These are phyloP conservation scores for Calliphora vomitoria DNA, from an alignment of 2,888 invertebrate genomes.

Conservation along the genomic window DNA sequence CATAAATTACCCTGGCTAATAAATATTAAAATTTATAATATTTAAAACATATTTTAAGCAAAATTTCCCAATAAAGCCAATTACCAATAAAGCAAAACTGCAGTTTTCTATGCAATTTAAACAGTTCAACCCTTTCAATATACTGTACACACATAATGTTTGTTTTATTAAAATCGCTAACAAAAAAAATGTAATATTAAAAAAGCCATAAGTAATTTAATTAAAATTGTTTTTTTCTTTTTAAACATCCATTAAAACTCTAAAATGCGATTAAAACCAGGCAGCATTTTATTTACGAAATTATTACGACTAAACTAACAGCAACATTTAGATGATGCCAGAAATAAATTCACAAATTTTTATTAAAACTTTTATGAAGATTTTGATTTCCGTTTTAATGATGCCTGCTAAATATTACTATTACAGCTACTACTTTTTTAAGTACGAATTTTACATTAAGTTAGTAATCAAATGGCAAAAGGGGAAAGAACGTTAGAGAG, in stretches of 20 bases:
- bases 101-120: too few species aligned
- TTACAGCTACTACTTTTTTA: not conserved
- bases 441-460: not conserved
- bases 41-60: too few species aligned
- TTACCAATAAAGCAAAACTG: too few species aligned
- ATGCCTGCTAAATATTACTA: constrained; percentile 6
- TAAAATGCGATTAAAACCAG: not conserved
- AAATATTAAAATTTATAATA: too few species aligned
- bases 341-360: not conserved
- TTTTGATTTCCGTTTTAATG: constrained; percentile 5
- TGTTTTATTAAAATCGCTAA: too few species aligned
- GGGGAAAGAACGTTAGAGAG: not conserved
- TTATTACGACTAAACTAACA: not conserved
- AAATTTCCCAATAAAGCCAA: too few species aligned
- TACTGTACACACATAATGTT: too few species aligned
- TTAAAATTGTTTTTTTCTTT: not conserved
- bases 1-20: too few species aligned
- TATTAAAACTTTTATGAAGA: constrained; percentile 7
- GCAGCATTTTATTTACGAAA: not conserved
- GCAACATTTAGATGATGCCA: not conserved
- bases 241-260: constrained; percentile 3
- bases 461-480: not conserved
- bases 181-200: too few species aligned
- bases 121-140: too few species aligned
- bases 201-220: not conserved